Evolutionary conservation across 2,888 invertebrate species (phyloP), one percentile per base, ranked within the genome.

Genomic region (Rhamnusium bicolor): DNA sequence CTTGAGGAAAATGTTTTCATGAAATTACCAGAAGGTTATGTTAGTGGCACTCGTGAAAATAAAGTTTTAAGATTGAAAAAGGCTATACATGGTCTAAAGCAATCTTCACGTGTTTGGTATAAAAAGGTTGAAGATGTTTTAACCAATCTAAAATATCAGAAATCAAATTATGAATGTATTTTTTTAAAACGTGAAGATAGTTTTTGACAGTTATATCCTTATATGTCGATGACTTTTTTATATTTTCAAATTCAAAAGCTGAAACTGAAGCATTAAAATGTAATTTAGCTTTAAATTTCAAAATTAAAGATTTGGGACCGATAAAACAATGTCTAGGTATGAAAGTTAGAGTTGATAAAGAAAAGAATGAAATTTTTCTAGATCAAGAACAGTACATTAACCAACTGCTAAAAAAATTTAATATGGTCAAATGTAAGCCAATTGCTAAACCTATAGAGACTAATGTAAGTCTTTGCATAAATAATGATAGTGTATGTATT

Each of bases 231-330:
- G 6, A 32, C 5, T 32, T 32, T 32, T 32, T 32, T 32, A 7
- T 32, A 7, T 8, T 32, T 32, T 32, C 32, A 32, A 5, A 7
- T 32, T 32, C 32, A 32, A 32, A 32, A 32, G 6, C 32, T 5
- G 32, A 32, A 32, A 32, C 32, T 32, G 32, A 32, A 32, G 6
- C 32, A 32, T 32, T 32, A 32, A 8, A 32, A 5, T 32, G 32
- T 32, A 32, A 32, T 5, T 8, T 8, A 32, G 32, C 32, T 32
- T 32, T 32, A 32, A 32, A 32, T 32, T 85, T 84, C 63, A 56
- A 73, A 29, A 83, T 84, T 74, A 82, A 80, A 74, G 82, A 83
- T 65, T 49, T 83, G 19, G 83, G 83, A 2, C 4, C 18, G n/a
- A 46, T 61, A 14, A 61, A 47, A 18, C 2, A 47, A 46, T 61